These are phyloP conservation scores for Aphelenchoides fujianensis DNA, from an alignment of 1,140 invertebrate species.

Conservation along the genomic window DNA sequence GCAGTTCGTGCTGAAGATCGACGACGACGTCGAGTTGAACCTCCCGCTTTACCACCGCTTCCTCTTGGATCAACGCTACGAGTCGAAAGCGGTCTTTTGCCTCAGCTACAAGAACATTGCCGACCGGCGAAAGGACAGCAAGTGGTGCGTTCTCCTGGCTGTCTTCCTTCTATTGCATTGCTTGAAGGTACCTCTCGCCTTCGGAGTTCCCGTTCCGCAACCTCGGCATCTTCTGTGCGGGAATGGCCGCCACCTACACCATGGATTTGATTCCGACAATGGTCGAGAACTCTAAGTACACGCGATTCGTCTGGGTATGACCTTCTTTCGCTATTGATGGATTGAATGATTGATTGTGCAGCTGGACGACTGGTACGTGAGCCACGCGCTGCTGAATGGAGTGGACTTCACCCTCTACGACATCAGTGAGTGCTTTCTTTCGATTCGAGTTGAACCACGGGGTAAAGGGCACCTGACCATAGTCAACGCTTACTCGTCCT, in stretches of 20 bases:
- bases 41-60: conserved; percentile 18
- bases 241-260: conserved; percentile 27
- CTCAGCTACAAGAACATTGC: conserved; percentile 34
- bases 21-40: conserved; percentile 35
- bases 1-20: conserved; percentile 29
- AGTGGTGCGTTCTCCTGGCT: conserved; percentile 24
- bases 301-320: conserved; percentile 36
- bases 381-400: conserved; percentile 23
- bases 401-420: conserved; percentile 35
- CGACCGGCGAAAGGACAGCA: conserved; percentile 26
- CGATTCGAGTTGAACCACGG: too few relatives aligned
- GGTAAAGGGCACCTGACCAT: too few relatives aligned
- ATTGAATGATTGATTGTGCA: conserved; percentile 26
- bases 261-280: conserved; percentile 32
- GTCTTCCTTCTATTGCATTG: not conserved
- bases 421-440: conserved; percentile 29
- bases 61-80: conserved; percentile 11
- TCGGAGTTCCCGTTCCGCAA: conserved; percentile 38
- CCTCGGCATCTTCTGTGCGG: conserved; percentile 36
- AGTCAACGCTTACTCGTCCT: too few relatives aligned
- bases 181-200: conserved; percentile 24
- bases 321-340: not conserved
- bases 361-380: conserved; percentile 41
- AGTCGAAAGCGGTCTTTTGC: conserved; percentile 24
- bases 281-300: conserved; percentile 21